phyloP scores from a whole-genome alignment of 2,797 vertebrate genomes.

The Lophius americanus region DNA sequence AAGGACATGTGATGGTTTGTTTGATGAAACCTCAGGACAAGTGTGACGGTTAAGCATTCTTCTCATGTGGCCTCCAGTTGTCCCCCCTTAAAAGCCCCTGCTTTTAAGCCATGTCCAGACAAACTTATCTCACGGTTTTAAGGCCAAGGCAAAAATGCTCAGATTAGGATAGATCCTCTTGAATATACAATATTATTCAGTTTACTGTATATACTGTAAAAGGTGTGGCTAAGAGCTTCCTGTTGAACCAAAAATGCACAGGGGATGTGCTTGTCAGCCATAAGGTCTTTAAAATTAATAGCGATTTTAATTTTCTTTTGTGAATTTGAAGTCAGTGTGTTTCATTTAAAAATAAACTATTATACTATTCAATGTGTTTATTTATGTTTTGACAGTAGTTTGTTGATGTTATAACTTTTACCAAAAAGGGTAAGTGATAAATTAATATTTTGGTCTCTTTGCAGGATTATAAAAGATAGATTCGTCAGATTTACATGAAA shows the following conservation, averaged over 20 bases:
- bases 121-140: slow-evolving; percentile 68
- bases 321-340: not conserved
- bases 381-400: not conserved
- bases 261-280: not conserved
- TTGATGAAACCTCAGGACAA: no score
- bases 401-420: no score
- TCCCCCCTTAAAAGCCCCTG: slow-evolving; percentile 24
- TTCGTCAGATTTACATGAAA: no score
- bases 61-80: slow-evolving; percentile 7
- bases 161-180: slow-evolving; percentile 68
- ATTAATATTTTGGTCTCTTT: no score
- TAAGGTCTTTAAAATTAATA: not conserved
- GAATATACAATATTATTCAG: slow-evolving; percentile 52
- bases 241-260: slow-evolving; percentile 32
- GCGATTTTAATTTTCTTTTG: not conserved
- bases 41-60: slow-evolving; percentile 3
- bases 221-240: slow-evolving; percentile 25
- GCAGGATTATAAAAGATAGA: no score
- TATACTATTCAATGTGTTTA: not conserved
- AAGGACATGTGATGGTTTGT: no score
- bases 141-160: slow-evolving; percentile 40
- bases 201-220: slow-evolving; percentile 46
- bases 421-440: no score
- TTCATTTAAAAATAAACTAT: not conserved
- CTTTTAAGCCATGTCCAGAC: slow-evolving; percentile 73